A percentile compares a stretch with the other conserved stretches of the same genome.
These are phyloP conservation scores for Sander vitreus DNA, from an alignment of 2,113 vertebrate species.

Conservation along the genomic window DNA sequence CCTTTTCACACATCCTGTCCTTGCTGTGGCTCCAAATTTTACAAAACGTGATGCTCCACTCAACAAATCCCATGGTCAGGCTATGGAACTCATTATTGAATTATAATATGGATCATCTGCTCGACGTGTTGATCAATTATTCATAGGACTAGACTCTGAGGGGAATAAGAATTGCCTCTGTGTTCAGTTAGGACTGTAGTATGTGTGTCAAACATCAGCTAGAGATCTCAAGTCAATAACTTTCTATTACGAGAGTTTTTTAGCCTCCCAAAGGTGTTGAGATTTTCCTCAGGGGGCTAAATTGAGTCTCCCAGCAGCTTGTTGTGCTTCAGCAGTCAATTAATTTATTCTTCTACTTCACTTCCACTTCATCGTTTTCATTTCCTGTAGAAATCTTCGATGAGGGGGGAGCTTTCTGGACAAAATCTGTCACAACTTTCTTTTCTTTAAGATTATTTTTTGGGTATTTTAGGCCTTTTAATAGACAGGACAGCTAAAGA, in stretches of 20 bases:
- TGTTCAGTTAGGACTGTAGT: background rate
- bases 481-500: too few relatives aligned
- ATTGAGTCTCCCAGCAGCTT: slow-evolving; percentile 6
- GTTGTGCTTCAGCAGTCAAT: slow-evolving; percentile 23
- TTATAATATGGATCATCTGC: slow-evolving; percentile 44
- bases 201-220: background rate
- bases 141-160: slow-evolving; percentile 12
- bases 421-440: slow-evolving; percentile 25
- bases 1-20: slow-evolving; percentile 15
- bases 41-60: slow-evolving; percentile 1
- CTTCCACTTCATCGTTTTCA: slow-evolving; percentile 28
- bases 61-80: slow-evolving; percentile 5
- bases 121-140: slow-evolving; percentile 34
- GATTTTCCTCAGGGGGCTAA: slow-evolving; percentile 7
- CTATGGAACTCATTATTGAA: slow-evolving; percentile 38
- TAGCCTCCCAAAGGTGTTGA: background rate
- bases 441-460: too few relatives aligned
- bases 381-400: slow-evolving; percentile 43
- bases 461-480: too few relatives aligned
- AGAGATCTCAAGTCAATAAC: slow-evolving; percentile 15
- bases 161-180: slow-evolving; percentile 29
- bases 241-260: background rate
- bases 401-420: slow-evolving; percentile 19
- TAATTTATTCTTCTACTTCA: slow-evolving; percentile 45
- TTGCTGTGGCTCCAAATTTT: background rate